Conservation (phyloP, 2,888 invertebrate genomes). For the Cistogaster globosa region DNA sequence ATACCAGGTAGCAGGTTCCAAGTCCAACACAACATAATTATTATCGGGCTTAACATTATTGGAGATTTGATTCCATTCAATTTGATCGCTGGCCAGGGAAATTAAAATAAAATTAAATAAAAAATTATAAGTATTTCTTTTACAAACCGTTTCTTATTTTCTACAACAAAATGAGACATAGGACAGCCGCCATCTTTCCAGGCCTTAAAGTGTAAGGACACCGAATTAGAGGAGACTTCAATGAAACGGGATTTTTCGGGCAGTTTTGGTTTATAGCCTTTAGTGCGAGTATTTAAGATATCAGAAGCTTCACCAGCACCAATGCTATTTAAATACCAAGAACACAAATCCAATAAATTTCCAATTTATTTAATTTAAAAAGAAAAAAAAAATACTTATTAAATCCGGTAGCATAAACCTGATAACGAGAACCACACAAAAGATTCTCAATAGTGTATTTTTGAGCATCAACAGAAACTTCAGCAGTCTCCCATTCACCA, state of each 20-base stretch:
- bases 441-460: conserved; percentile 94
- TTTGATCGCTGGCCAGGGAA: conserved; percentile 86
- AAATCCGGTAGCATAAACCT: conserved; percentile 95
- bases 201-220: conserved; percentile 94
- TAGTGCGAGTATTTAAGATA: conserved; percentile 93
- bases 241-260: conserved; percentile 96
- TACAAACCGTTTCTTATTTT: conserved; percentile 94
- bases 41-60: conserved; percentile 96
- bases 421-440: conserved; percentile 96
- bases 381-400: conserved; percentile 86
- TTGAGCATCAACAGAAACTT: conserved; percentile 90
- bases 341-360: neutral
- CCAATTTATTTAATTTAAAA: conserved; percentile 43
- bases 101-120: neutral
- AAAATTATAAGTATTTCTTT: neutral
- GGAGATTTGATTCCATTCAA: conserved; percentile 96
- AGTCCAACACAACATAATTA: conserved; percentile 94
- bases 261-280: conserved; percentile 96
- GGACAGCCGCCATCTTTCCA: conserved; percentile 98
- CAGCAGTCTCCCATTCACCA: conserved; percentile 95
- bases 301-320: conserved; percentile 96
- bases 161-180: conserved; percentile 97
- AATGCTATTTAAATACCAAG: conserved; percentile 85
- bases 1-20: conserved; percentile 97
- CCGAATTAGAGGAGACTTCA: conserved; percentile 95